Conservation (phyloP, 2,113 vertebrate species). For the Probosciger aterrimus region DNA sequence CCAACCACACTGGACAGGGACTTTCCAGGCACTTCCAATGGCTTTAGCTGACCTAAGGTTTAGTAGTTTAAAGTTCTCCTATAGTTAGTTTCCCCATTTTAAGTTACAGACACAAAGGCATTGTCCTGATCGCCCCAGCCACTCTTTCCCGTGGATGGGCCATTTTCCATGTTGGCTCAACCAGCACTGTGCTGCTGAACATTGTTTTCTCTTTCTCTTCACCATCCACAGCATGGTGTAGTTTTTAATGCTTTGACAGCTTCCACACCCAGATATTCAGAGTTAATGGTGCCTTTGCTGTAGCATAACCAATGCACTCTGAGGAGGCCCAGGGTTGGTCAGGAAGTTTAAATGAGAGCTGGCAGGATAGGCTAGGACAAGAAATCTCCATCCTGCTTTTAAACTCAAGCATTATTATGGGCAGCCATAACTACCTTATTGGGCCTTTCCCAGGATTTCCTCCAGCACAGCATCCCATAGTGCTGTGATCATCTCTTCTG, state of each 20-base stretch:
- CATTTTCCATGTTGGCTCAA: not conserved
- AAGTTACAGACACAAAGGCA: not conserved
- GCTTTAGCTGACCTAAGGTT: not conserved
- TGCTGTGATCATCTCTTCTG: not conserved
- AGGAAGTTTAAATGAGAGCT: not conserved
- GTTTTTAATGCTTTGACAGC: not conserved
- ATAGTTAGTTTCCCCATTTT: not conserved
- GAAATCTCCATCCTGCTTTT: not conserved
- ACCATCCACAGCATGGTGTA: not conserved
- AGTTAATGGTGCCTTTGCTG: not conserved
- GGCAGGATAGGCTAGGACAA: not conserved
- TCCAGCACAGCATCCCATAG: not conserved
- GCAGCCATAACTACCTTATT: not conserved
- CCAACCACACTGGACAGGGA: fast-evolving
- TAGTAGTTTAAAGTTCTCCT: not conserved
- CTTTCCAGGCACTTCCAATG: not conserved
- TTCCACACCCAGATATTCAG: not conserved
- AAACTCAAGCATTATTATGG: not conserved
- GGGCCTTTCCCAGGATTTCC: not conserved
- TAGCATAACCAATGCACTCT: fast-evolving
- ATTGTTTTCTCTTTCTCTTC: not conserved
- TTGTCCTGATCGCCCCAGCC: not conserved
- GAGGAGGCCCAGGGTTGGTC: not conserved
- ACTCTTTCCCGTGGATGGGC: not conserved
- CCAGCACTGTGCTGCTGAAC: not conserved